Evolutionary conservation across 2,113 vertebrate genomes (phyloP).

Genomic region (Tupaia chinensis): DNA sequence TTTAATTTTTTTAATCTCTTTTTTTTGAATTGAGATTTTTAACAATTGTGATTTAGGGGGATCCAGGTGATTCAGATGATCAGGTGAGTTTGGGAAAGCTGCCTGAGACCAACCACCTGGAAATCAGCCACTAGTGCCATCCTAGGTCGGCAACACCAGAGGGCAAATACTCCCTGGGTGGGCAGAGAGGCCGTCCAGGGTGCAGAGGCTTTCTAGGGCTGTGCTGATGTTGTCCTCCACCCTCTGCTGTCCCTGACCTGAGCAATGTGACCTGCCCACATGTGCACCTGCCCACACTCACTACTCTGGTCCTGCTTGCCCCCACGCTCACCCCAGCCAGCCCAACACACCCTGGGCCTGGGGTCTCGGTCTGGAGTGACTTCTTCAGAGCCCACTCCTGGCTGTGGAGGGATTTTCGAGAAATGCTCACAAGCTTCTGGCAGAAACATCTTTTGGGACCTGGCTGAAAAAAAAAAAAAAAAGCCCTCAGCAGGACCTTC

Average conservation of each 20-base stretch:
- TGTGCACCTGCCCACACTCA: no score
- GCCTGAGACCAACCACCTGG: background rate
- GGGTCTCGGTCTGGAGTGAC: background rate
- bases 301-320: no score
- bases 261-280: accelerated
- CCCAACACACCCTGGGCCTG: background rate
- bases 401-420: background rate
- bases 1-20: no score
- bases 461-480: background rate
- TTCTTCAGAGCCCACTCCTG: background rate
- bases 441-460: background rate
- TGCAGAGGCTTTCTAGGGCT: background rate
- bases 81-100: background rate
- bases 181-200: accelerated
- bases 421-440: background rate
- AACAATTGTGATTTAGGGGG: background rate
- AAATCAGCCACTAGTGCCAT: background rate
- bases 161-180: background rate
- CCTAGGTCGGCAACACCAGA: background rate
- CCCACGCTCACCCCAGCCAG: accelerated
- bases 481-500: background rate
- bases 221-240: background rate
- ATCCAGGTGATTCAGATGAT: background rate
- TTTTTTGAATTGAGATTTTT: background rate
- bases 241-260: background rate